phyloP scores from a whole-genome alignment of 2,888 invertebrate genomes.

The Gymnosoma rotundatum region DNA sequence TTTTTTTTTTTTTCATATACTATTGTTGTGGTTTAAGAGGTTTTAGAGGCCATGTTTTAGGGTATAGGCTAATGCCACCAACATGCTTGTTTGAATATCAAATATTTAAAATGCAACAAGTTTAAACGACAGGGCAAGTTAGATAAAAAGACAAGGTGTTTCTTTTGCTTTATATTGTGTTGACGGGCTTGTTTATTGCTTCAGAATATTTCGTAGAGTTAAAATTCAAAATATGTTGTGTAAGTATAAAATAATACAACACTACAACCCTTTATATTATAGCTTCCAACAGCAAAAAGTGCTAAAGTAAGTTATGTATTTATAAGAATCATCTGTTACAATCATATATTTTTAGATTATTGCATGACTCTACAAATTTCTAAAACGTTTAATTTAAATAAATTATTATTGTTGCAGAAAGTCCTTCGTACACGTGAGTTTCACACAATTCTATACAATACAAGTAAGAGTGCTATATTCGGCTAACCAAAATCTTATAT shows the following conservation, averaged over 20 bases:
- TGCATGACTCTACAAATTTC: too few species aligned
- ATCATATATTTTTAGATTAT: too few species aligned
- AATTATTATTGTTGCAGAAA: too few species aligned
- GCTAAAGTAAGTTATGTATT: too few species aligned
- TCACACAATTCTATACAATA: too few species aligned
- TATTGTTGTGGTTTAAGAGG: slow-evolving; percentile 45
- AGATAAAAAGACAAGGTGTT: slow-evolving; percentile 51
- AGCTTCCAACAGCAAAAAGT: too few species aligned
- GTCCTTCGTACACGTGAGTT: too few species aligned
- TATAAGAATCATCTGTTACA: too few species aligned
- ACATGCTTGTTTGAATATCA: slow-evolving; percentile 52
- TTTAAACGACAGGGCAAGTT: slow-evolving; percentile 1
- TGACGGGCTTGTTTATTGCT: slow-evolving; percentile 36
- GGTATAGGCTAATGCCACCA: slow-evolving; percentile 64
- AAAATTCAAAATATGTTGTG: not conserved
- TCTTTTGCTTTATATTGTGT: slow-evolving; percentile 45
- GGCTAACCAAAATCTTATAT: too few species aligned
- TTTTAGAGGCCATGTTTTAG: slow-evolving; percentile 62
- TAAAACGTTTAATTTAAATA: too few species aligned
- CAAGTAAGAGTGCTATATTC: too few species aligned
- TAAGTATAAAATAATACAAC: not conserved
- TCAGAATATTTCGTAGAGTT: slow-evolving; percentile 9
- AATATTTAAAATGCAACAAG: slow-evolving; percentile 59
- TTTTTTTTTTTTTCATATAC: slow-evolving; percentile 32
- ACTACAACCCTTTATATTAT: too few species aligned